Evolutionary conservation across 2,888 invertebrate species (phyloP).

Genomic region (Chaetogeoica ovagalla): DNA sequence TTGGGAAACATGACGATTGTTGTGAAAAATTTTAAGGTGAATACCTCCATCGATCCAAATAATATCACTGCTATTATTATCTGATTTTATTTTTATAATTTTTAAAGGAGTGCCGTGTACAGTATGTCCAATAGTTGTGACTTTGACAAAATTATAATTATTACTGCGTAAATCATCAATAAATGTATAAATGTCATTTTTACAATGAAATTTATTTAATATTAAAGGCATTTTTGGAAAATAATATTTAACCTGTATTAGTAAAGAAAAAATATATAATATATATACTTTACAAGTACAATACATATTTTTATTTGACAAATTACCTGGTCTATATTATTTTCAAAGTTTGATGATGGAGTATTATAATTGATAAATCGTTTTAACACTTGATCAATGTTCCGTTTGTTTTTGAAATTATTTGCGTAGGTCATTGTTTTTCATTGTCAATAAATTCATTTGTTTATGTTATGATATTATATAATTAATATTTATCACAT

Average conservation of each 20-base stretch:
- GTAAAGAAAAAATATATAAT: not conserved
- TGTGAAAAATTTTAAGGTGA: not conserved
- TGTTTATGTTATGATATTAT: not conserved
- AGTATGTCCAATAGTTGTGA: conserved; percentile 74
- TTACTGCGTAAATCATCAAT: conserved; percentile 72
- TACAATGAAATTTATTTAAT: conserved; percentile 14
- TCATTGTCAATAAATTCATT: not conserved
- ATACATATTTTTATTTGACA: not conserved
- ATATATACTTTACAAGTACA: too few relatives aligned
- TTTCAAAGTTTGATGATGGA: not conserved
- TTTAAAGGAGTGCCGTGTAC: conserved; percentile 75
- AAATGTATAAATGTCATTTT: conserved; percentile 69
- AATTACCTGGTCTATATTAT: not conserved
- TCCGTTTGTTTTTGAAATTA: not conserved
- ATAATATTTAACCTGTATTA: not conserved
- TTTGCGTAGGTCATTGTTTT: not conserved
- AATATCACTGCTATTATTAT: conserved; percentile 56
- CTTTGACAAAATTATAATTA: conserved; percentile 73
- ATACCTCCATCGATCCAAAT: conserved; percentile 62
- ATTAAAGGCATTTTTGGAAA: not conserved
- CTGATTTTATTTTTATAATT: conserved; percentile 61
- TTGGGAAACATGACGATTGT: not conserved
- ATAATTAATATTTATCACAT: not conserved
- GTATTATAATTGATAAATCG: not conserved
- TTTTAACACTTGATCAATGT: not conserved